Evolutionary conservation across 2,113 vertebrate genomes (phyloP).

Genomic region (Gadus chalcogrammus): DNA sequence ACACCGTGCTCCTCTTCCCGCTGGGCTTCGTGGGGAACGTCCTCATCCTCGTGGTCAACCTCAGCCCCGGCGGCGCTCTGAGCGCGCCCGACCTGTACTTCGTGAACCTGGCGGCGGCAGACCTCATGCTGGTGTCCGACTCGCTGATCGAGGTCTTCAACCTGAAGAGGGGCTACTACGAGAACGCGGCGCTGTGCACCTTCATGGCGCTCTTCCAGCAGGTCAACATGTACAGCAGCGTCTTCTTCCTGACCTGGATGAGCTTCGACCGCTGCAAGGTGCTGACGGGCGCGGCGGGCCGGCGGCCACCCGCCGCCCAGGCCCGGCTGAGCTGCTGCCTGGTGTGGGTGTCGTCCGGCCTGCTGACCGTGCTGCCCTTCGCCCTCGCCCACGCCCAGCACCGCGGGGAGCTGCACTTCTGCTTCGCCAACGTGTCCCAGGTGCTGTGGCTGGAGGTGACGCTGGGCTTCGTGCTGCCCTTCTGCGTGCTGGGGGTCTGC

Average conservation of each 20-base stretch:
- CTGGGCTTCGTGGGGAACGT: conserved; percentile 96
- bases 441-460: conserved; percentile 98
- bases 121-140: conserved; percentile 93
- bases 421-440: conserved; percentile 92
- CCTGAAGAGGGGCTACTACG: conserved; percentile 92
- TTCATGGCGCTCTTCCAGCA: conserved; percentile 98
- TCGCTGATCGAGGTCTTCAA: conserved; percentile 98
- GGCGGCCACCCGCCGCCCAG: conserved; percentile 73
- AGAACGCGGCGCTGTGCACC: conserved; percentile 90
- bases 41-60: conserved; percentile 92
- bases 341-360: conserved; percentile 93
- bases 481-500: conserved; percentile 92
- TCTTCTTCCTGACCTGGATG: conserved; percentile 99
- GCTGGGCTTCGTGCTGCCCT: conserved; percentile 90
- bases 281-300: conserved; percentile 84
- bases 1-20: conserved; percentile 93
- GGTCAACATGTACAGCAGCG: conserved; percentile 99
- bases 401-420: conserved; percentile 87
- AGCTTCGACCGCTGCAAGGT: conserved; percentile 95
- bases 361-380: conserved; percentile 90
- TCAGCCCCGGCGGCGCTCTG: conserved; percentile 93
- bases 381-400: conserved; percentile 90
- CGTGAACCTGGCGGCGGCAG: conserved; percentile 89
- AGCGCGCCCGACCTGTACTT: conserved; percentile 96
- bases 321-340: conserved; percentile 91